Base-by-base conservation (phyloP, 2,797 vertebrate genomes). In the Pantherophis alleghaniensis region DNA sequence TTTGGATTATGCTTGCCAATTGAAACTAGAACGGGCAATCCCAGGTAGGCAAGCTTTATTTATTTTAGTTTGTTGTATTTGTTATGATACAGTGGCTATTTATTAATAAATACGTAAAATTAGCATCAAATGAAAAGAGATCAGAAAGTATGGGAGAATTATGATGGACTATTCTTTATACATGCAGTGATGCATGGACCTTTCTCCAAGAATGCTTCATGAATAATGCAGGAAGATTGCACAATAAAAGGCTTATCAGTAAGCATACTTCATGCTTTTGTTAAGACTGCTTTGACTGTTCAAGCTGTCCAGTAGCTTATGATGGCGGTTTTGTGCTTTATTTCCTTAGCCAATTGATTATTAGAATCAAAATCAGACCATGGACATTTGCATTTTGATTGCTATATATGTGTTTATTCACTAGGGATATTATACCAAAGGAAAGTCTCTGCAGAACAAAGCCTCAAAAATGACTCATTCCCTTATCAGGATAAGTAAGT, bases 401-500 rank as follows among this genome's bases (percentile, higher is more conserved):
- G 2, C 2, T 51, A 0, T 0, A 0, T 92, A 28, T 86, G 1
- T 88, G 10, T 42, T 91, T 66, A 63, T 90, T 60, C 92, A 12
- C 42, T 94, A 99, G 99, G 99, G 87, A 94, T 97, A 28, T 95
- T 98, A 95, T 99, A 98, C 96, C 99, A 99, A 93, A 98, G 98
- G 96, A 98, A 97, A 97, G 96, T 99, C 60, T 97, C 98, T 74
- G 98, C 98, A 0, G 99, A 99, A 93, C 99, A 99, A 95, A 98
- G 97, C 88, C 97, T 99, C 56, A 98, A 95, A 86, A 98, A 97
- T 0, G 97, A 98, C 11, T 95, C 97, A 0, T 98, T 98, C 95
- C 98, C 98, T n/a, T 98, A 97, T 87, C 98, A 98, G 96, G 99
- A 99, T 94, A 98, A 98, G 99, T 99, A 94, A 98, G 98, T 96